Base-by-base conservation (phyloP, 2,888 invertebrate species). In the Hydrotaea cyrtoneurina region DNA sequence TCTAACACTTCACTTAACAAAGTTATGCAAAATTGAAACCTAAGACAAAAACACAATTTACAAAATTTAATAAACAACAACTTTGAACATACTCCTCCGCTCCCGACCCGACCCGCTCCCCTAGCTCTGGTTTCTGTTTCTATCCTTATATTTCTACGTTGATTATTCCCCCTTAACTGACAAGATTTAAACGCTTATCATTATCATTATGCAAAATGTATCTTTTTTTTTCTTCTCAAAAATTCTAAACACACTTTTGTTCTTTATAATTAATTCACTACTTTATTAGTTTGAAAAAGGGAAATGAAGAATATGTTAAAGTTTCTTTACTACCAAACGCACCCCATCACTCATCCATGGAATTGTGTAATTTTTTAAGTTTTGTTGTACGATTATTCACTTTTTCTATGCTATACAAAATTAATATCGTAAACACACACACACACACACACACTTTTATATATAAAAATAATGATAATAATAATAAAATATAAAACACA, bases 111-210 rank as follows among this genome's bases (percentile, higher is more conserved):
- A 3, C 10, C 55, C 23, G 3, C 7, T 4, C n/a, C 19, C 53
- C 21, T 21, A 10, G 8, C 55, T 55, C 21, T 21, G 31, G 31
- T 7, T 31, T 31, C 2, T 31, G 2, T 31, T 31, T 31, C 31
- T 31, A 31, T 31, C 31, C n/a, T n/a, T n/a, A n/a, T n/a, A n/a
- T n/a, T n/a, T n/a, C n/a, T n/a, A n/a, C n/a, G 7, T 31, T 31
- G 31, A 31, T 31, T 31, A 31, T 31, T 7, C 31, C 31, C n/a
- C 31, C 7, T 7, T 4, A 31, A 7, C 31, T 57, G 77, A 77
- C 77, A 66, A 77, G 43, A 39, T 39, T 39, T 66, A 69, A 66
- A 69, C 66, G 66, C 77, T 66, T 77, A 74, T 74, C 13, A 57
- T 66, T 77, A 74, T 74, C 13, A 57, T 26, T n/a, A 31, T 31